A percentile compares a stretch with the other conserved stretches of the same genome.
These are phyloP conservation scores for Drosophila repletoides DNA, from an alignment of 1,140 invertebrate species.

Conservation along the genomic window DNA sequence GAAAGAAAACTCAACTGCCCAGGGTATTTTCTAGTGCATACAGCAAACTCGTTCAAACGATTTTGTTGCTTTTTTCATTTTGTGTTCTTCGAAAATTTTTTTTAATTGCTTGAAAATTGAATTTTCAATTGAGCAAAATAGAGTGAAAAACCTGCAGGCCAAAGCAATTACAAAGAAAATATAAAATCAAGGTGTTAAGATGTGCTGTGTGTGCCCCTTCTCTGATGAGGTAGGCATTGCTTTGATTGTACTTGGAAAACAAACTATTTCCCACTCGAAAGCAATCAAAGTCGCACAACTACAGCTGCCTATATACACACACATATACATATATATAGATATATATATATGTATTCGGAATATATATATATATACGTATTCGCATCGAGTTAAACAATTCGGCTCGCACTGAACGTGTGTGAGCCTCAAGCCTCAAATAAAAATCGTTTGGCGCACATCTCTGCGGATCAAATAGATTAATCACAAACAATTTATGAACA, in stretches of 20 bases:
- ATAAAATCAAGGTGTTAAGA: constrained; percentile 28
- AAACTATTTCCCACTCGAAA: constrained; percentile 30
- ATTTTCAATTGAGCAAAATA: constrained; percentile 60
- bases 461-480: constrained; percentile 75
- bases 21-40: neutral
- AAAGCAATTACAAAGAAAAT: constrained; percentile 26
- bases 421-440: constrained; percentile 74
- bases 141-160: constrained; percentile 13
- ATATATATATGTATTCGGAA: neutral
- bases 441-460: constrained; percentile 65
- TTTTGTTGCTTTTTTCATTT: constrained; percentile 27
- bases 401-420: neutral
- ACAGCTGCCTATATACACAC: constrained; percentile 14
- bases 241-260: constrained; percentile 41
- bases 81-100: constrained; percentile 65
- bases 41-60: too few relatives aligned
- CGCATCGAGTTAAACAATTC: constrained; percentile 28
- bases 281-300: constrained; percentile 58
- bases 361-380: constrained; percentile 14
- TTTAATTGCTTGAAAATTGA: constrained; percentile 75
- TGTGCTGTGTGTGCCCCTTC: constrained; percentile 11
- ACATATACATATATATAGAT: neutral
- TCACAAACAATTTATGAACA: constrained; percentile 76
- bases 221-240: constrained; percentile 27
- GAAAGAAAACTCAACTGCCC: too few relatives aligned